Base-by-base conservation (phyloP, 2,888 invertebrate species). In the Scaeva pyrastri region DNA sequence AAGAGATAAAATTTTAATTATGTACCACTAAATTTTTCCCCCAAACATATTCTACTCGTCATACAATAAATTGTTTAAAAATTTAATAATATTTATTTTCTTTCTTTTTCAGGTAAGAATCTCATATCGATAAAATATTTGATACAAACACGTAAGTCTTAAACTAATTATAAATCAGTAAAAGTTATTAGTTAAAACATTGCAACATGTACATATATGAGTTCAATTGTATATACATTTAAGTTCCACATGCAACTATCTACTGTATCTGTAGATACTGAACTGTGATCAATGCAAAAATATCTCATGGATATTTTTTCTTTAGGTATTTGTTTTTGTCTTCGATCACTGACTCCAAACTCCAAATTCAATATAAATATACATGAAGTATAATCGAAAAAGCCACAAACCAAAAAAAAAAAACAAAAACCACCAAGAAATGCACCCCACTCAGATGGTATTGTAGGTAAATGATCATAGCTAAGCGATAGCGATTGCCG, bases 261-360 rank as follows among this genome's bases (percentile, higher is more conserved):
- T n/a, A n/a, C n/a, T n/a, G 62, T 45, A 1, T 23, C 8, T 8
- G 31, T 5, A 31, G 31, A 31, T 5, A 31, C 31, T 31, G 8
- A 31, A 26, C 11, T 26, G n/a, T n/a, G 56, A 41, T 26, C 48
- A 56, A 43, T 26, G 55, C 60, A 62, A 50, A 71, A 62, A 66
- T 76, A 76, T 39, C 68, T 66, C 41, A 71, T 68, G 60, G 19
- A 72, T 52, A 55, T 72, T 12, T n/a, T 19, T 43, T 23, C 45
- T 23, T 56, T 55, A 52, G 41, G 43, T 52, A 68, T 70, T 80
- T 60, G 60, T 66, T 70, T 74, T 68, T 76, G 80, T 52, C 41
- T 74, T 78, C 70, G 83, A 78, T 78, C 84, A 84, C 62, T 79
- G 78, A 79, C 83, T 74, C 55, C 48, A 43, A 60, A 60, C 60